Evolutionary conservation across 2,888 invertebrate species (phyloP).

Genomic region (Chrysodeixis includens): DNA sequence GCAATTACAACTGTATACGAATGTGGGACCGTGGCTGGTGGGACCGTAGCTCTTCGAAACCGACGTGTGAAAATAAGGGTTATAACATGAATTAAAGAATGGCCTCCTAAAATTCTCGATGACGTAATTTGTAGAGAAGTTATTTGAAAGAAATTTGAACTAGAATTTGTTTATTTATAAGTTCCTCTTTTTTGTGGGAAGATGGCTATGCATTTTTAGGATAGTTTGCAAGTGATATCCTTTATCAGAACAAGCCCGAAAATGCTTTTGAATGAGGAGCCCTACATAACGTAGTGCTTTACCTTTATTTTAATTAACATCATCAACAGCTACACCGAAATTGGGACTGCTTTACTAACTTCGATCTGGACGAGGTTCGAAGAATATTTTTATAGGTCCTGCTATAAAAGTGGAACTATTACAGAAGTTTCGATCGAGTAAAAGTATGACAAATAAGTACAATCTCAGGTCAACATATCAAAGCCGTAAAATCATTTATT

Average conservation of each 20-base stretch:
- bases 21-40: slow-evolving; percentile 65
- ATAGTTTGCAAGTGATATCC: background rate
- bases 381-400: too few relatives aligned
- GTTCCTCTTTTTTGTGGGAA: background rate
- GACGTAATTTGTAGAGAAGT: slow-evolving; percentile 36
- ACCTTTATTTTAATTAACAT: background rate
- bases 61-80: slow-evolving; percentile 58
- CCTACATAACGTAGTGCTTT: background rate
- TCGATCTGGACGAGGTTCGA: too few relatives aligned
- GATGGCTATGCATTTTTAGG: background rate
- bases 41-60: slow-evolving; percentile 40
- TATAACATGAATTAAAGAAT: slow-evolving; percentile 42
- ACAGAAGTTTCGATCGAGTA: too few relatives aligned
- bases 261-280: background rate
- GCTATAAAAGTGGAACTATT: too few relatives aligned
- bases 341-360: too few relatives aligned
- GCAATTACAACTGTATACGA: slow-evolving; percentile 79
- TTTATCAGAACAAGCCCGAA: too few relatives aligned
- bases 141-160: slow-evolving; percentile 26
- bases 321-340: background rate
- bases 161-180: slow-evolving; percentile 11
- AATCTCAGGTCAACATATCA: slow-evolving; percentile 23
- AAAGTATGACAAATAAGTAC: background rate
- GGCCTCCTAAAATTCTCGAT: slow-evolving; percentile 19
- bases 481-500: slow-evolving; percentile 27